Evolutionary conservation across 2,888 invertebrate species (phyloP).

Genomic region (Microchrysa polita): DNA sequence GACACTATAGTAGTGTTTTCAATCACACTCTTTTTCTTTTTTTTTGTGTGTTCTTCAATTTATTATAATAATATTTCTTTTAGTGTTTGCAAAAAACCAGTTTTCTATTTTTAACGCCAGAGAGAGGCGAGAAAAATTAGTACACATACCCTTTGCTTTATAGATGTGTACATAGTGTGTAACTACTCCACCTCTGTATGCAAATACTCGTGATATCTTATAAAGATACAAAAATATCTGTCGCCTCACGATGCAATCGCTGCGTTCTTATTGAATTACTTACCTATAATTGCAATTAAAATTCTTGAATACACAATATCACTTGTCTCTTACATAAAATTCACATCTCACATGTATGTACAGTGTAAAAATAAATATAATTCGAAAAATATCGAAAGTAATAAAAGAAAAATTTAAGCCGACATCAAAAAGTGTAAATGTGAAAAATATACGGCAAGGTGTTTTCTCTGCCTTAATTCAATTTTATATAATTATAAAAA

Average conservation of each 20-base stretch:
- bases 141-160: too few relatives aligned
- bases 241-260: slow-evolving; percentile 23
- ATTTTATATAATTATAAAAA: neutral
- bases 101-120: slow-evolving; percentile 42
- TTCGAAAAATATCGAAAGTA: neutral
- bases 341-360: neutral
- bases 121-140: slow-evolving; percentile 40
- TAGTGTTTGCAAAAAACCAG: slow-evolving; percentile 32
- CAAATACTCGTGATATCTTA: neutral
- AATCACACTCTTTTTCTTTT: too few relatives aligned
- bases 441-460: neutral
- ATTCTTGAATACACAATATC: slow-evolving; percentile 34
- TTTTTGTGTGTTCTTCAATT: too few relatives aligned
- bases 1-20: neutral
- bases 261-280: slow-evolving; percentile 27
- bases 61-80: slow-evolving; percentile 28
- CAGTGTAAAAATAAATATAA: neutral
- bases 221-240: too few relatives aligned
- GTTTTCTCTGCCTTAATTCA: neutral
- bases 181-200: neutral
- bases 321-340: slow-evolving; percentile 27
- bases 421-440: neutral
- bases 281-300: slow-evolving; percentile 33
- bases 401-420: neutral
- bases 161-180: neutral